These are phyloP conservation scores for Xestia c-nigrum DNA, from an alignment of 2,888 invertebrate genomes.

Conservation along the genomic window DNA sequence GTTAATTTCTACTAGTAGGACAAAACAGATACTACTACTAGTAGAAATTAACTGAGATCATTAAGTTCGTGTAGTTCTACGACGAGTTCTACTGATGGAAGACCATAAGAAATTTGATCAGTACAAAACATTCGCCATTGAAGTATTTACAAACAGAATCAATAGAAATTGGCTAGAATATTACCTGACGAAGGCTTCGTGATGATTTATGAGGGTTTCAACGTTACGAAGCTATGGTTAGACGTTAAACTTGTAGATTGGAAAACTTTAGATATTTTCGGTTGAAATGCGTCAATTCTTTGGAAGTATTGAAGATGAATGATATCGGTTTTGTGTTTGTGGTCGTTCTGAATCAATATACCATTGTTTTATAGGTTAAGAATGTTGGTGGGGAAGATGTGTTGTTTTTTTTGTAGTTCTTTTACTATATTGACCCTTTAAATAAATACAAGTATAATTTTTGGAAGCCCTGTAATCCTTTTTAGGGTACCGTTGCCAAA, in stretches of 20 bases:
- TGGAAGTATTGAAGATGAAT: constrained; percentile 34
- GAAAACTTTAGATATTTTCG: constrained; percentile 57
- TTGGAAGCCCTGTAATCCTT: too few species aligned
- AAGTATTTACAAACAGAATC: constrained; percentile 19
- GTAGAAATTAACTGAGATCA: too few species aligned
- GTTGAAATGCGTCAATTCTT: constrained; percentile 36
- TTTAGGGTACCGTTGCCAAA: too few species aligned
- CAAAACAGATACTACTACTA: too few species aligned
- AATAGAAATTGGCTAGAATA: constrained; percentile 33
- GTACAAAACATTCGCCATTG: background rate
- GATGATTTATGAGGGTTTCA: constrained; percentile 51
- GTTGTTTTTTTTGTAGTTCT: too few species aligned
- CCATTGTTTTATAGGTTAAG: background rate
- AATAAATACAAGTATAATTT: too few species aligned
- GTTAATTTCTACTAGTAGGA: too few species aligned
- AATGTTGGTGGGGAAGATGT: background rate
- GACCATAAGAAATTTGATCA: background rate
- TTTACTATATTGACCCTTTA: too few species aligned
- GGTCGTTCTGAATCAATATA: background rate
- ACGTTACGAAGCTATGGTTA: constrained; percentile 26
- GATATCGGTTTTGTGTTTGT: background rate
- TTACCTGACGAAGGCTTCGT: constrained; percentile 41
- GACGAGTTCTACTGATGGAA: too few species aligned
- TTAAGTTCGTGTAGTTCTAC: too few species aligned
- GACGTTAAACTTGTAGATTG: constrained; percentile 55